These are phyloP conservation scores for Bettongia penicillata DNA, from an alignment of 2,113 vertebrate genomes.

Conservation along the genomic window DNA sequence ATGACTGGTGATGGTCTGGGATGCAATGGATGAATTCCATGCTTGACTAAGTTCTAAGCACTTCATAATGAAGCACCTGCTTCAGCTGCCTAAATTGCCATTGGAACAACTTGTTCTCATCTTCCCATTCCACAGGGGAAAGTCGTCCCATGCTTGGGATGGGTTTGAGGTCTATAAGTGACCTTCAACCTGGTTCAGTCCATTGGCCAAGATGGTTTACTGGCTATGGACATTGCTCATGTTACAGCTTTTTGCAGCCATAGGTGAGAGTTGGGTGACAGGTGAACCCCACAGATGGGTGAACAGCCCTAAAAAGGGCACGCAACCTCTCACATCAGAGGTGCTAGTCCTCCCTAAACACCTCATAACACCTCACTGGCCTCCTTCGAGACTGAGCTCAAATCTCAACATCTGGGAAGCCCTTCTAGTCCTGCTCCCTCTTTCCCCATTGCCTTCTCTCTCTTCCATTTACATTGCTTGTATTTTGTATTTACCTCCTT, in stretches of 20 bases:
- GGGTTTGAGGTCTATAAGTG: not conserved
- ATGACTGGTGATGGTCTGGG: not conserved
- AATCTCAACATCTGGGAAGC: not conserved
- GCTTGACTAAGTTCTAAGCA: no score
- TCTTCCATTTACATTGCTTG: not conserved
- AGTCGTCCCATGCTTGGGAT: not conserved
- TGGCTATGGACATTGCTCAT: not conserved
- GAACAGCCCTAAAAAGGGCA: not conserved
- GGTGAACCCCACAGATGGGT: not conserved
- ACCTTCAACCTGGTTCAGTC: not conserved
- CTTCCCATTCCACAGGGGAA: no score
- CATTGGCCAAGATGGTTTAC: not conserved
- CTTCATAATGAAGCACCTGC: no score
- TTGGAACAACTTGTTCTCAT: no score
- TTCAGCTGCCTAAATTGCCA: no score
- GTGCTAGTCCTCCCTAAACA: not conserved
- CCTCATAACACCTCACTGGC: not conserved
- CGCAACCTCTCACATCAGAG: not conserved
- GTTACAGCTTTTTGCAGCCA: not conserved
- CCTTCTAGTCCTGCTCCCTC: not conserved
- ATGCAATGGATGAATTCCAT: not conserved
- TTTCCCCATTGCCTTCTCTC: not conserved
- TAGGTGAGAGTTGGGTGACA: not conserved
- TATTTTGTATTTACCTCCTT: not conserved
- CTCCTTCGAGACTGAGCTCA: not conserved